These are phyloP conservation scores for Conger conger DNA, from an alignment of 2,113 vertebrate genomes.

Conservation along the genomic window DNA sequence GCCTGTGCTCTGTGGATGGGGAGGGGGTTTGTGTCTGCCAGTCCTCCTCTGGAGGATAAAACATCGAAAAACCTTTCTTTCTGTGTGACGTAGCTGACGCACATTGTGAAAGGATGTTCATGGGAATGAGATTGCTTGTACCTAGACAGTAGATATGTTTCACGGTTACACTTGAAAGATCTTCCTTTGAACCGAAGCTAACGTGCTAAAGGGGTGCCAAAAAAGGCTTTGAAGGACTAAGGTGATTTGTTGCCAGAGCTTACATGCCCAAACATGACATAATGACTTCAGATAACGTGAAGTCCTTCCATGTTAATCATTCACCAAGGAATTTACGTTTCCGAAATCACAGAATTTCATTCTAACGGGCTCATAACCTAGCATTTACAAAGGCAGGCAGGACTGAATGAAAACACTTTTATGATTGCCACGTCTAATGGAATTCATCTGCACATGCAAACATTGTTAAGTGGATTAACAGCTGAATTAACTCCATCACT, in stretches of 20 bases:
- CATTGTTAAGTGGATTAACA: slow-evolving; percentile 9
- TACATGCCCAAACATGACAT: not conserved
- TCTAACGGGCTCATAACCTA: not conserved
- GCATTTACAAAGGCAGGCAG: not conserved
- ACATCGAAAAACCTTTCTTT: not conserved
- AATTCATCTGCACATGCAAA: not conserved
- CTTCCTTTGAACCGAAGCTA: not conserved
- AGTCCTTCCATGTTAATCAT: not conserved
- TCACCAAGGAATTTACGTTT: not conserved
- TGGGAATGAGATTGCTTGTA: not conserved
- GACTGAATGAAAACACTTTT: not conserved
- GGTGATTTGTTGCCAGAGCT: not conserved
- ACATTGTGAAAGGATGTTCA: not conserved
- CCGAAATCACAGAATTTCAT: not conserved
- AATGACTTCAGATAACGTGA: not conserved
- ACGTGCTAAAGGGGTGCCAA: not conserved
- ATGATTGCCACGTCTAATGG: not conserved
- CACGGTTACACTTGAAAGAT: not conserved
- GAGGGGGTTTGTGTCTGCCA: slow-evolving; percentile 6
- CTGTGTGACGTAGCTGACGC: not conserved
- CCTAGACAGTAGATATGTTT: not conserved
- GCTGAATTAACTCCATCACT: not conserved
- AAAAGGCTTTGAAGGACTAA: not conserved
- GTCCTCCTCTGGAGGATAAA: not conserved
- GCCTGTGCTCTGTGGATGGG: not conserved